Evolutionary conservation across 2,113 vertebrate genomes (phyloP).

Genomic region (Oceanites oceanicus): DNA sequence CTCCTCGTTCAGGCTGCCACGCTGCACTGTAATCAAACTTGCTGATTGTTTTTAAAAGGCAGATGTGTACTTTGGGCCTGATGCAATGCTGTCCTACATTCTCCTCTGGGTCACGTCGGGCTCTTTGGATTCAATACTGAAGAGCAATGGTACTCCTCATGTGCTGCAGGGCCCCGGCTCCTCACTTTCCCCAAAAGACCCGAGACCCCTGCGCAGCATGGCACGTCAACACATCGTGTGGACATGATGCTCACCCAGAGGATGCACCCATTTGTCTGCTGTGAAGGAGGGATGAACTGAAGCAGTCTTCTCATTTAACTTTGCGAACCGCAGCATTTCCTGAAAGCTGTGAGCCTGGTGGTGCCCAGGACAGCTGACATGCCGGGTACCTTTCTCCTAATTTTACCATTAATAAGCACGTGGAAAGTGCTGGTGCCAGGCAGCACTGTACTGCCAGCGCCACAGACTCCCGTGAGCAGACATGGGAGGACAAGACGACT

Average conservation of each 20-base stretch:
- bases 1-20: neutral
- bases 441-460: rapidly evolving
- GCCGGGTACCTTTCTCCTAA: neutral
- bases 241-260: neutral
- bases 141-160: neutral
- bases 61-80: neutral
- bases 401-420: neutral
- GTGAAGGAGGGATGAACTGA: neutral
- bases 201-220: rapidly evolving
- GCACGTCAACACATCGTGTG: rapidly evolving
- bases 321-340: neutral
- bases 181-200: neutral
- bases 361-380: rapidly evolving
- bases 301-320: neutral
- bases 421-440: neutral
- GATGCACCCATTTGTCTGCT: neutral
- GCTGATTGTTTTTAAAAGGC: conserved; percentile 14
- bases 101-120: neutral
- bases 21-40: neutral
- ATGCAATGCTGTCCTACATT: conserved; percentile 11
- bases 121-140: neutral
- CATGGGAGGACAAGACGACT: neutral
- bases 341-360: neutral
- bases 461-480: neutral
- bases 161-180: neutral